Evolutionary conservation across 2,113 vertebrate genomes (phyloP), one percentile per base, ranked within the genome.

Genomic region (Anser brachyrhynchus): DNA sequence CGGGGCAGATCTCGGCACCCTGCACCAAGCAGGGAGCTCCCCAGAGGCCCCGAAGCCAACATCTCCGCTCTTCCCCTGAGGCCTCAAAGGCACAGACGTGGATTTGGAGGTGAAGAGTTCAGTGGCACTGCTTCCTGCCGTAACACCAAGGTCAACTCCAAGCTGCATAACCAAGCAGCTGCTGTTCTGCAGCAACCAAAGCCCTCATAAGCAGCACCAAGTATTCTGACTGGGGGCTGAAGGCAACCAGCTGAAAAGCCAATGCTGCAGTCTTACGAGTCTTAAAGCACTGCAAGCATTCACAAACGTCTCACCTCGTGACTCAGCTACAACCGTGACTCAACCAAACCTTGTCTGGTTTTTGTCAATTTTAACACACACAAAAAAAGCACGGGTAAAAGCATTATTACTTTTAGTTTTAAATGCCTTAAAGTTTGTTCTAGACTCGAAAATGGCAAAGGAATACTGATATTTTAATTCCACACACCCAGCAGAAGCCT

Each of bases 21-120:
- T 61, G 17, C 0, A 0, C 37, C 66, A 61, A 15, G 25, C 7
- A 0, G 62, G 20, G 78, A 84, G 22, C 18, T 69, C 54, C 44
- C 35, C 3, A 1, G 20, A 13, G 43, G 14, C 37, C 72, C 14
- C 6, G 17, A 59, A 87, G 31, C 22, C 4, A 11, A 41, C 3
- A 3, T 37, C 79, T 33, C 76, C 37, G 21, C 61, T 55, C 33
- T 41, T 67, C 25, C 43, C 35, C 41, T 13, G 3, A 17, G 4
- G 13, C 23, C 59, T 77, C 43, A 9, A 7, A 83, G 35, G 58
- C 10, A 31, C 4, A 58, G 31, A 28, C 5, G 37, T 0, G 14
- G 71, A 79, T 31, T 21, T 54, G 46, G 62, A 58, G 75, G 23
- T 13, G 10, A 87, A 6, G 16, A 69, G 5, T 5, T 10, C 55